Evolutionary conservation across 2,797 vertebrate genomes (phyloP).

Genomic region (Cynopterus sphinx): DNA sequence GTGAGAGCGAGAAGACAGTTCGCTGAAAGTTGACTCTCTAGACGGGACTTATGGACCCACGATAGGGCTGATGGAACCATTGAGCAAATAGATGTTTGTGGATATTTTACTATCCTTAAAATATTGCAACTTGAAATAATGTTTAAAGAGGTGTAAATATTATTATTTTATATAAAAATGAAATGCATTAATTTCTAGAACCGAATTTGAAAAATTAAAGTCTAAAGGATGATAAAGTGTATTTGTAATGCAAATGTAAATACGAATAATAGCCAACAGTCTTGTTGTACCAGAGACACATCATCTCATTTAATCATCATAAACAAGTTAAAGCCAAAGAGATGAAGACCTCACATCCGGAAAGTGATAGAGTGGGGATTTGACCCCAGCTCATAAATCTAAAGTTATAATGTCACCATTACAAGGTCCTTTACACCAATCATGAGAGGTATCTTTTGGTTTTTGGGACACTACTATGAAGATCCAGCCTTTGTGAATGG

Average conservation of each 20-base stretch:
- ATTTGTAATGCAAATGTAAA: neutral
- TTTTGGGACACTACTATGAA: neutral
- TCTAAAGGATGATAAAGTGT: neutral
- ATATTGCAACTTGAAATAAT: neutral
- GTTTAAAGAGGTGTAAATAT: neutral
- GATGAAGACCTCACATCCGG: neutral
- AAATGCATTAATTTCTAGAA: neutral
- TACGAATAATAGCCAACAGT: neutral
- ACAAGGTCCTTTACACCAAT: neutral
- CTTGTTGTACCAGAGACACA: neutral
- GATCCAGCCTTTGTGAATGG: neutral
- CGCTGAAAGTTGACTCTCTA: neutral
- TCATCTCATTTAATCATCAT: neutral
- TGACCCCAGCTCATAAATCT: neutral
- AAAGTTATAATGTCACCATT: neutral
- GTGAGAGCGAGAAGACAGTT: neutral
- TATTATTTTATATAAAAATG: neutral
- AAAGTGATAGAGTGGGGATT: neutral
- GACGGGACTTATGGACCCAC: fast-evolving
- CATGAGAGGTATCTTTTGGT: neutral
- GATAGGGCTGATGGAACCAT: neutral
- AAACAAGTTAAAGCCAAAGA: neutral
- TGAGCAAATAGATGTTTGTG: neutral
- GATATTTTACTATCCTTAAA: neutral
- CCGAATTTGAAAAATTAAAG: neutral